Evolutionary conservation across 2,797 vertebrate genomes (phyloP).

Genomic region (Aldrovandia affinis): DNA sequence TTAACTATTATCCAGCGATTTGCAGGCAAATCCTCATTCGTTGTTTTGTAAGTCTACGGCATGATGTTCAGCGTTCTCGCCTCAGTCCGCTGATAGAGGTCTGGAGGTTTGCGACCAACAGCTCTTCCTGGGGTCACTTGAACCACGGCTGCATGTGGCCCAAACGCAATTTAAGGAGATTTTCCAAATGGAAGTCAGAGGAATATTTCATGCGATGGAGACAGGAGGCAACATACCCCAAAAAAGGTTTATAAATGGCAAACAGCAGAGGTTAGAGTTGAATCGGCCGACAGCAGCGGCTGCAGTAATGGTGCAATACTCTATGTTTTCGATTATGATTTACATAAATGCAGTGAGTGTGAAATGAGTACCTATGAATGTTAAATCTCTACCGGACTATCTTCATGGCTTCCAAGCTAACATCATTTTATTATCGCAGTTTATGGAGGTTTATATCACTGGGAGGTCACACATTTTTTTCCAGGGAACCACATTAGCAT

Average conservation of each 20-base stretch:
- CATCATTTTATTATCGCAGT: neutral
- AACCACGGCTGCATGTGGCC: neutral
- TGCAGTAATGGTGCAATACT: neutral
- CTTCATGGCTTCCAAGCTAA: neutral
- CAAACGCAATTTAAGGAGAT: conserved; percentile 1
- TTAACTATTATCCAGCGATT: too few relatives aligned
- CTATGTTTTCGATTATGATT: neutral
- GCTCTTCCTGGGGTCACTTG: neutral
- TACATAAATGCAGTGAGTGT: neutral
- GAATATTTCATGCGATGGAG: neutral
- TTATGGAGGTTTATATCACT: neutral
- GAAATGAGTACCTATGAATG: neutral
- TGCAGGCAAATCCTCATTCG: too few relatives aligned
- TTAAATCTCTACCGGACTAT: neutral
- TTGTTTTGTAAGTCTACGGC: neutral
- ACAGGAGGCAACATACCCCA: neutral
- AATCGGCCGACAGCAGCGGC: neutral
- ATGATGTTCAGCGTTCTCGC: neutral
- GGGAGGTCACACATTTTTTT: too few relatives aligned
- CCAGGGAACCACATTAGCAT: too few relatives aligned
- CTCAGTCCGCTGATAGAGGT: neutral
- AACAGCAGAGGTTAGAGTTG: conserved; percentile 15
- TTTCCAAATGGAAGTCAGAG: neutral
- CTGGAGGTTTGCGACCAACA: neutral
- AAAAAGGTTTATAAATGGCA: conserved; percentile 8